Evolutionary conservation across 2,797 vertebrate genomes (phyloP), one percentile per base, ranked within the genome.

Genomic region (Microctenopoma stevenorrisi): DNA sequence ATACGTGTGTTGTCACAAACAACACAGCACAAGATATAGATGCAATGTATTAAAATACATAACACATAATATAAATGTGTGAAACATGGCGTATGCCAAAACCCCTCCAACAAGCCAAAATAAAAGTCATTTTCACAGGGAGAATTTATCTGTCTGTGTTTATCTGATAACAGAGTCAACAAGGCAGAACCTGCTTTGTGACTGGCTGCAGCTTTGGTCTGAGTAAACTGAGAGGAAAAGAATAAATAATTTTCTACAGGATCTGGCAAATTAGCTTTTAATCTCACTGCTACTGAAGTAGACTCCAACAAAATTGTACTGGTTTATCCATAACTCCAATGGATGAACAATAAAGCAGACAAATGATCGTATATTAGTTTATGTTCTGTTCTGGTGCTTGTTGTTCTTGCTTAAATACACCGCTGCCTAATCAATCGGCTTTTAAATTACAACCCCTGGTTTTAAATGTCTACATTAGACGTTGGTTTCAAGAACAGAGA

Each of bases 401-500:
- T 25, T 50, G 51, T 22, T 7, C 3, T 26, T 47, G 42, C 33
- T 15, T 2, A 14, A 48, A 40, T 15, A 14, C 8, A 26, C 16
- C 18, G 43, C 26, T 11, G 11, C 16, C 12, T 5, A 37, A 44
- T 54, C 7, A 16, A 46, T 52, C 30, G 51, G 1, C 40, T 7
- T 28, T 40, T 42, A 13, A 11, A 46, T 44, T 47, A 15, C 46
- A 63, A 16, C 16, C 25, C 51, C 48, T 55, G 12, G 4, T 47
- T 67, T 51, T 15, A 57, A 50, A 58, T 43, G n/a, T 30, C 12
- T 18, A 7, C 15, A 28, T 56, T 62, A 2, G 15, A 72, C 65
- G 54, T 52, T 26, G 28, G 14, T 8, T 22, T 28, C 22, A 60
- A 70, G 28, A 64, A 62, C 30, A 68, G 61, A 48, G 56, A 56